These are phyloP conservation scores for Dasysyrphus tricinctus DNA, from an alignment of 2,888 invertebrate species.

Conservation along the genomic window DNA sequence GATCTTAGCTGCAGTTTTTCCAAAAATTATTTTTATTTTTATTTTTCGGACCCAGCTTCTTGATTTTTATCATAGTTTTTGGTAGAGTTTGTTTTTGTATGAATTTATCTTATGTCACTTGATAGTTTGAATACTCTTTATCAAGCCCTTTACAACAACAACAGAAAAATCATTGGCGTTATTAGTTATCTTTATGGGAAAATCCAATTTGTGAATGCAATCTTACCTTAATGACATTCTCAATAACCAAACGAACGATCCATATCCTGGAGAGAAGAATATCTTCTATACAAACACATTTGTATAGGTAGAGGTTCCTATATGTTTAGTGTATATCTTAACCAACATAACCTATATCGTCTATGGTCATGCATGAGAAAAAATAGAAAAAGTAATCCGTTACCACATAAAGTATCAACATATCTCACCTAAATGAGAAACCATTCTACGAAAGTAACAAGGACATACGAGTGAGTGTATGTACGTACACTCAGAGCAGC, in stretches of 20 bases:
- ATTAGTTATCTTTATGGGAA: conserved; percentile 35
- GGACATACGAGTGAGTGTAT: conserved; percentile 1
- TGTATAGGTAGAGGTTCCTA: no score
- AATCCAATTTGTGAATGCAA: conserved; percentile 36
- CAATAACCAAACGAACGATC: conserved; percentile 23
- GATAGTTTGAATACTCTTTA: not conserved
- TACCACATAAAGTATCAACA: conserved; percentile 39
- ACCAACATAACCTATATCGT: conserved; percentile 17
- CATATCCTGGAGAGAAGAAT: conserved; percentile 8
- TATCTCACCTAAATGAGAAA: conserved; percentile 51
- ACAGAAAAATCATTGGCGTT: not conserved
- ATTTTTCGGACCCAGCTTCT: no score
- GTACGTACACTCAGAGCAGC: no score
- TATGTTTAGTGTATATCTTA: not conserved
- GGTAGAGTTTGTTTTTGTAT: no score
- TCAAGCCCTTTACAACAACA: not conserved
- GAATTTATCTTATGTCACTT: no score
- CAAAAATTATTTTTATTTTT: no score
- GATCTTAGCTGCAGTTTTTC: no score
- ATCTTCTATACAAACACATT: not conserved
- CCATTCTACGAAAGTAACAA: conserved; percentile 37
- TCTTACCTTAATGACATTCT: conserved; percentile 31
- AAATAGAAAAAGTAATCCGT: conserved; percentile 43
- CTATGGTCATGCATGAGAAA: conserved; percentile 57
- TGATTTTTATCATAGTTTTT: no score